phyloP scores from a whole-genome alignment of 1,140 invertebrate species.

The Lordiphosa clarofinis region DNA sequence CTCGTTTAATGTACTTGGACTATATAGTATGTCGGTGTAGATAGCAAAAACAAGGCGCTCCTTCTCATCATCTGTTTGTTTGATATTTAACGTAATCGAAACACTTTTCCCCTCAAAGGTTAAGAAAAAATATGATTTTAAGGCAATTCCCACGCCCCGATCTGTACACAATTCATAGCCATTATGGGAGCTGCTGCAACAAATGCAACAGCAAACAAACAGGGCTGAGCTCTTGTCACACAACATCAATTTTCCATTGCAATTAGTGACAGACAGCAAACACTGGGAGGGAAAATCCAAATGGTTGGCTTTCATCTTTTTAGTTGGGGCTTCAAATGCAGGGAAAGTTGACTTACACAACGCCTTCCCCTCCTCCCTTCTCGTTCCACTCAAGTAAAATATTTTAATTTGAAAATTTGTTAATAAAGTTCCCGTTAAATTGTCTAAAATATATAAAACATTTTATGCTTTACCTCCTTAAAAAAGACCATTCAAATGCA shows the following conservation, averaged over 20 bases:
- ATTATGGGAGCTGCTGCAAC: conserved; percentile 21
- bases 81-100: conserved; percentile 5
- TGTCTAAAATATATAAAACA: not conserved
- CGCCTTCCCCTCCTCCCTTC: conserved; percentile 1
- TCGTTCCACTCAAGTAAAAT: conserved; percentile 27
- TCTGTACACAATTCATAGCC: conserved; percentile 6
- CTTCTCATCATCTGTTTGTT: too few relatives aligned
- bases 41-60: too few relatives aligned
- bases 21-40: too few relatives aligned
- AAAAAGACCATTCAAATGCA: too few relatives aligned
- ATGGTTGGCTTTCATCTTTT: conserved; percentile 29
- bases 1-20: too few relatives aligned
- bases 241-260: conserved; percentile 35
- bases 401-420: not conserved
- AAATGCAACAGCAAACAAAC: too few relatives aligned
- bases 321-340: not conserved
- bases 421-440: not conserved
- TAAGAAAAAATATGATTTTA: not conserved
- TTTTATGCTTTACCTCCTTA: too few relatives aligned
- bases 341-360: conserved; percentile 39
- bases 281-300: conserved; percentile 22
- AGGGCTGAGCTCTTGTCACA: conserved; percentile 24
- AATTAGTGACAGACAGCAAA: conserved; percentile 11
- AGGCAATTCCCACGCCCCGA: conserved; percentile 1
- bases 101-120: too few relatives aligned